Base-by-base conservation (phyloP, 2,113 vertebrate species). In the Dissostichus mawsoni region DNA sequence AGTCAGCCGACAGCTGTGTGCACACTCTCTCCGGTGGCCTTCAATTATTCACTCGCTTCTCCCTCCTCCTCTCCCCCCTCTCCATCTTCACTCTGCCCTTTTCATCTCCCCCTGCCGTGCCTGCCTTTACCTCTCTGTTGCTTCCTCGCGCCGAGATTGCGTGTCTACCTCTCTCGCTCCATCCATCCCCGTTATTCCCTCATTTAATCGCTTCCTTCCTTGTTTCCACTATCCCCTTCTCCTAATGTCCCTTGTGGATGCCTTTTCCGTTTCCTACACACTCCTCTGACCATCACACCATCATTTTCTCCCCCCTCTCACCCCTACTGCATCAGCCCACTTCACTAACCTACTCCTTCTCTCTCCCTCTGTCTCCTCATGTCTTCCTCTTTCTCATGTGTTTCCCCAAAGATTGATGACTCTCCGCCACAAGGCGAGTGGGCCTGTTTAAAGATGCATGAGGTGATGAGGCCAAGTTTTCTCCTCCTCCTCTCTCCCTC, bases 391-490 rank as follows among this genome's bases (percentile, higher is more conserved):
- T 81, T 70, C 77, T 84, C 56, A 11, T 69, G 89, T 80, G 89
- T 88, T 93, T 90, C 89, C 89, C 92, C 83, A 85, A 93, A 95
- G 93, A 95, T 94, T 94, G 94, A 95, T 94, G 94, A 93, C 89
- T 93, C 90, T 87, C 81, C 85, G 87, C 89, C 81, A 83, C 86
- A 36, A 90, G 83, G 89, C 89, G 85, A 91, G 83, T 80, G 82
- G 89, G 88, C 81, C 93, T 88, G 87, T 93, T 95, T 93, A 95
- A 94, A 95, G 92, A 94, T 95, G 94, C 94, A 95, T 94, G 93
- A 94, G 92, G 89, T 92, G 91, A 92, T 87, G 86, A 88, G 90
- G 92, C 89, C 84, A 90, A 80, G 74, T 89, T 92, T 86, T 87
- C 78, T 66, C 62, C 81, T 45, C 67, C 50, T 75, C 63, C 58